phyloP scores from a whole-genome alignment of 1,140 invertebrate genomes.

The Radopholus similis region DNA sequence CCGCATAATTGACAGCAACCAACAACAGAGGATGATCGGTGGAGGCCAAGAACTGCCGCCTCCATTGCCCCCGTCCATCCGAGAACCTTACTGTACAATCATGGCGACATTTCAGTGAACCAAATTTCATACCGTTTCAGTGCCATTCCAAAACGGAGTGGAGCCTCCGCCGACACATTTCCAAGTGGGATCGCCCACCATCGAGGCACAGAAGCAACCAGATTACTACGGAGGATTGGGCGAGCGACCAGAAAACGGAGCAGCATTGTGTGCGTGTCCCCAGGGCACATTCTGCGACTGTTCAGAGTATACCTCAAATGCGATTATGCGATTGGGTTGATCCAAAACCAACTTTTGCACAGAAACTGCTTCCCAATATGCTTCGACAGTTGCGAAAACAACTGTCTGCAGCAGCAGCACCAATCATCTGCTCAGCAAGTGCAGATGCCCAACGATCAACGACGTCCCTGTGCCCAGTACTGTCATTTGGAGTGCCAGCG shows the following conservation, averaged over 20 bases:
- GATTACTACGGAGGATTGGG: not conserved
- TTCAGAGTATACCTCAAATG: not conserved
- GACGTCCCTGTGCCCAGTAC: not conserved
- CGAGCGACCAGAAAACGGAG: not conserved
- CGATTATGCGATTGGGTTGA: not conserved
- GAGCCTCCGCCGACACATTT: not conserved
- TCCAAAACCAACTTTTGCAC: not conserved
- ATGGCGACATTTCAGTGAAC: not conserved
- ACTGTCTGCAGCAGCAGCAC: conserved; percentile 4
- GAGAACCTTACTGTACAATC: not conserved
- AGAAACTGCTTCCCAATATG: conserved; percentile 14
- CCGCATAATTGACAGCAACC: conserved; percentile 6
- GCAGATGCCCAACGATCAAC: not conserved
- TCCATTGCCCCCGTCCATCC: no score
- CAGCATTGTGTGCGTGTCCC: not conserved
- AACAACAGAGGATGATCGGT: not conserved
- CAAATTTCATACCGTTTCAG: not conserved
- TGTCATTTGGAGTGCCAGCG: conserved; percentile 19
- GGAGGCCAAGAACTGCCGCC: no score
- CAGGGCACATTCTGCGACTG: not conserved
- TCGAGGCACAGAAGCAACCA: not conserved
- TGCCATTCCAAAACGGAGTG: not conserved
- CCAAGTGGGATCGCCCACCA: not conserved
- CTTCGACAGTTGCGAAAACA: conserved; percentile 7
- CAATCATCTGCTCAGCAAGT: no score